Base-by-base conservation (phyloP, 2,888 invertebrate genomes). In the Tipula vernalis region DNA sequence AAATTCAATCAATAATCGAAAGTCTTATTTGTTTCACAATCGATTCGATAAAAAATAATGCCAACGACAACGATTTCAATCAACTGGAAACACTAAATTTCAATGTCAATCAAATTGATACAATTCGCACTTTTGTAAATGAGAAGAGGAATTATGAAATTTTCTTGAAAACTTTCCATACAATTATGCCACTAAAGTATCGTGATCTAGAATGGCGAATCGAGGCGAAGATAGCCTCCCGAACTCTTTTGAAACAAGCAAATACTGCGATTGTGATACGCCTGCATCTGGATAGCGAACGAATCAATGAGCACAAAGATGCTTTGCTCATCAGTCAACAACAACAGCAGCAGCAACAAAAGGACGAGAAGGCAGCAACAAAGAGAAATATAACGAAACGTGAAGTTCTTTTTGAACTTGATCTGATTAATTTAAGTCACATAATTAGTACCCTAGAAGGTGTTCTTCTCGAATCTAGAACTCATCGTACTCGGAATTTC, bases 21-120 rank as follows among this genome's bases (percentile, higher is more conserved):
- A 95, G 95, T 28, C 91, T 96, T 86, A 93, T 96, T n/a, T 94
- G 95, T 90, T 92, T 96, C 86, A 91, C 96, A 86, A 91, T 96
- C 18, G 94, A 96, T 91, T 94, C 94, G 88, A 94, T 94, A 88
- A 95, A 95, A 91, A 93, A 95, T 88, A 94, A 94, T 92, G 95
- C 95, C 90, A 92, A 91, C 10, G 89, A 89, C 12, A 88, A 88
- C 0, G 89, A 89, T 18, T 88, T 90, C 86, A 89, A 89, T 10
- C 87, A 88, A 10, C 57, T 89, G 8, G 88, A 89, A 83, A 89
- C 89, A 0, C 88, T 89, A n/a, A 88, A 88, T 41, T 89, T 91
- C 42, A 89, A 88, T 3, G 88, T 89, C 0, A 90, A 90, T 0
- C 90, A 90, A 0, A 87, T 90, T 12, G 15, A 39, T n/a, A 5